Evolutionary conservation across 23 tunicate species (phyloP).

Genomic region (Phallusia fumigata): DNA sequence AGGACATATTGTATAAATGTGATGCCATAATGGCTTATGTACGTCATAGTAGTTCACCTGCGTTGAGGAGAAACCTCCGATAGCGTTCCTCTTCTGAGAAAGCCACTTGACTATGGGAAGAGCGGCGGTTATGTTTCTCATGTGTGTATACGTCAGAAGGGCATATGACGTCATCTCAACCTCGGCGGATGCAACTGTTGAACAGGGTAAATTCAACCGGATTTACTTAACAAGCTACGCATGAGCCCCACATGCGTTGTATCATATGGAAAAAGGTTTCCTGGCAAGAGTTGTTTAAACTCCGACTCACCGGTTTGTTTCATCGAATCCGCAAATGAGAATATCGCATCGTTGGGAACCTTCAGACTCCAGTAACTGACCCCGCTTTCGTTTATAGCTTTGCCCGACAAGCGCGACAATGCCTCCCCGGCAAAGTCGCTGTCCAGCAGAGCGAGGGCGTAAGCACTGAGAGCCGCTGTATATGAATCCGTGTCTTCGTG

Average conservation of each 20-base stretch:
- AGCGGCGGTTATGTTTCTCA: slow-evolving; percentile 45
- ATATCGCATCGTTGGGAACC: neutral
- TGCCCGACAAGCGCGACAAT: slow-evolving; percentile 24
- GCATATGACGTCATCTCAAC: slow-evolving; percentile 97
- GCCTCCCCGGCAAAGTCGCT: slow-evolving; percentile 61
- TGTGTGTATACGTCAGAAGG: slow-evolving; percentile 65
- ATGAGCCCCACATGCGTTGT: too few species aligned
- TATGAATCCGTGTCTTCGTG: slow-evolving; percentile 59
- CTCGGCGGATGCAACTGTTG: slow-evolving; percentile 86
- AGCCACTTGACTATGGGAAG: slow-evolving; percentile 93
- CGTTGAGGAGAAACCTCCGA: slow-evolving; percentile 94
- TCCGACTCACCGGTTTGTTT: slow-evolving; percentile 62
- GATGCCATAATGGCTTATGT: neutral
- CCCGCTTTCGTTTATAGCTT: slow-evolving; percentile 19
- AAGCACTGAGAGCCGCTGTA: slow-evolving; percentile 75
- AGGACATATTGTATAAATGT: neutral
- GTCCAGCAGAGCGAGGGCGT: slow-evolving; percentile 67
- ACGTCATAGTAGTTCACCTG: slow-evolving; percentile 60
- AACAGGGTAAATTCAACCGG: neutral
- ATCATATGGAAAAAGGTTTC: too few species aligned
- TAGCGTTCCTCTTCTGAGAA: slow-evolving; percentile 70
- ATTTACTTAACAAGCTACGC: too few species aligned
- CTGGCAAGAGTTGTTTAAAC: too few species aligned
- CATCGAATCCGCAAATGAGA: slow-evolving; percentile 50
- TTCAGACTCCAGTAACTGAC: slow-evolving; percentile 41